Percentiles rank a stretch among this genome's conserved stretches.
Evolutionary conservation across 2,888 invertebrate genomes (phyloP).

Genomic region (Chrysolina americana): DNA sequence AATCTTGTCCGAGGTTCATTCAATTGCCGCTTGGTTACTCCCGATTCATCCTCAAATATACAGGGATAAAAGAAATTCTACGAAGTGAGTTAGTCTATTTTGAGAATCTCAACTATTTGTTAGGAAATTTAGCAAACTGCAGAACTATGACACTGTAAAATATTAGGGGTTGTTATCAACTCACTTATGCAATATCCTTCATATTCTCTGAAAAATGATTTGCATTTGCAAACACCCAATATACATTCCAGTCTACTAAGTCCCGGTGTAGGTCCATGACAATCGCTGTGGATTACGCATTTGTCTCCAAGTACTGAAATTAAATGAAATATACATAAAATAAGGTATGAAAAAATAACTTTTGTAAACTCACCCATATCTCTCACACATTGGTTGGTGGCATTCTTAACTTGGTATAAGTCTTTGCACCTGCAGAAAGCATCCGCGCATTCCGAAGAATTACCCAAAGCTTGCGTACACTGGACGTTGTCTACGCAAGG

Average conservation of each 20-base stretch:
- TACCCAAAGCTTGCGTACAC: slow-evolving; percentile 56
- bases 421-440: slow-evolving; percentile 60
- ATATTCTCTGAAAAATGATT: slow-evolving; percentile 50
- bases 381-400: slow-evolving; percentile 56
- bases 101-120: too few relatives aligned
- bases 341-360: not conserved
- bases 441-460: slow-evolving; percentile 54
- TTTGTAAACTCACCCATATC: slow-evolving; percentile 56
- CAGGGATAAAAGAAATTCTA: too few relatives aligned
- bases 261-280: slow-evolving; percentile 49
- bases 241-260: slow-evolving; percentile 54
- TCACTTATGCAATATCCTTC: slow-evolving; percentile 56
- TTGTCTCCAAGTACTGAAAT: slow-evolving; percentile 59
- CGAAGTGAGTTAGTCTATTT: too few relatives aligned
- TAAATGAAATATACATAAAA: slow-evolving; percentile 12
- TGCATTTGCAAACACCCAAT: slow-evolving; percentile 57
- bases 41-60: too few relatives aligned
- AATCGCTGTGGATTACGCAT: slow-evolving; percentile 56
- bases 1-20: too few relatives aligned
- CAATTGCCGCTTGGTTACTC: too few relatives aligned
- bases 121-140: too few relatives aligned
- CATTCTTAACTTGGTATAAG: slow-evolving; percentile 55
- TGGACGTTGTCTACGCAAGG: slow-evolving; percentile 59
- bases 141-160: too few relatives aligned
- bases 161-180: slow-evolving; percentile 13